phyloP scores from a whole-genome alignment of 2,113 vertebrate genomes.

The Tylochromis polylepis region DNA sequence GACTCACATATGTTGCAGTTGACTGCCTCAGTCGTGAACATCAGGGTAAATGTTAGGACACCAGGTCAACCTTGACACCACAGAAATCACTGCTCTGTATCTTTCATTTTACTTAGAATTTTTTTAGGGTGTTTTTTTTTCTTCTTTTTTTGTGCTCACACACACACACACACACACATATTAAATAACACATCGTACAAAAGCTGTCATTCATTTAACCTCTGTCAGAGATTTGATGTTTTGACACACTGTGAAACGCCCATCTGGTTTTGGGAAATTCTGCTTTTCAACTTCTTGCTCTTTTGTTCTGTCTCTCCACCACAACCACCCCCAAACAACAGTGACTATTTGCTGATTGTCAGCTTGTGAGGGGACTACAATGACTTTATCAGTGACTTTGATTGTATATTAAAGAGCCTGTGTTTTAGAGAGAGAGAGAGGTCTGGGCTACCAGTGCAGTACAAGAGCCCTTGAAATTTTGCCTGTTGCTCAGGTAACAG shows the following conservation, averaged over 20 bases:
- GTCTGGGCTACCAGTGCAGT: slow-evolving; percentile 4
- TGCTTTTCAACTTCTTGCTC: slow-evolving; percentile 48
- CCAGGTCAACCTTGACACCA: background rate
- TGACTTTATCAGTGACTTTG: slow-evolving; percentile 49
- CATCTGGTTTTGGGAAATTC: slow-evolving; percentile 64
- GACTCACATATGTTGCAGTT: background rate
- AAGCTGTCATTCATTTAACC: slow-evolving; percentile 46
- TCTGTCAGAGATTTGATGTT: slow-evolving; percentile 52
- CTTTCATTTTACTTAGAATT: background rate
- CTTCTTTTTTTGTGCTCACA: background rate
- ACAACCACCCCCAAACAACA: slow-evolving; percentile 16
- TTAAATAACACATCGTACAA: slow-evolving; percentile 33
- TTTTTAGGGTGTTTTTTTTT: background rate
- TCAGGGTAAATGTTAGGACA: slow-evolving; percentile 5
- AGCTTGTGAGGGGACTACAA: slow-evolving; percentile 46
- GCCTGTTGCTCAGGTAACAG: slow-evolving; percentile 72
- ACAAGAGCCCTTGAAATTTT: slow-evolving; percentile 55
- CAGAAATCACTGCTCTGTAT: background rate
- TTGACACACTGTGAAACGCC: slow-evolving; percentile 53
- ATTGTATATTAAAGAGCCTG: slow-evolving; percentile 18
- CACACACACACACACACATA: slow-evolving; percentile 31
- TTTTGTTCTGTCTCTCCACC: slow-evolving; percentile 41
- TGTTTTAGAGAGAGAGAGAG: background rate
- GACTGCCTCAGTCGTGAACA: background rate
- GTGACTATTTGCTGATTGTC: slow-evolving; percentile 46